Base-by-base conservation (phyloP, 2,797 vertebrate species). In the Gadopsis marmoratus region DNA sequence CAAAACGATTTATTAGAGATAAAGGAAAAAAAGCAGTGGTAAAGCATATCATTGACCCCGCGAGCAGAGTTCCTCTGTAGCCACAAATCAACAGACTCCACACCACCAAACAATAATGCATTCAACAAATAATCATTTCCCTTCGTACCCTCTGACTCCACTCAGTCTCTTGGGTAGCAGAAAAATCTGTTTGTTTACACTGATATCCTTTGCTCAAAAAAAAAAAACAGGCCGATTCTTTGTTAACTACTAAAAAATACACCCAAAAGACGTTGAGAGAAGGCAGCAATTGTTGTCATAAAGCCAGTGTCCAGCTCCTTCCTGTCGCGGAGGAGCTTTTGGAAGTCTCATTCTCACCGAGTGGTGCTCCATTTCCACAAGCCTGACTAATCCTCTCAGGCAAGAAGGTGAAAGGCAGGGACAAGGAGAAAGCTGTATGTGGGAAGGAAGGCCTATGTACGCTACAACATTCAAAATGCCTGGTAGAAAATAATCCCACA, bases 331-430 rank as follows among this genome's bases (percentile, higher is more conserved):
- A 79, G 81, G 80, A 79, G 80, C 77, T 88, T 88, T 86, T 78
- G 78, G 79, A 84, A 84, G 79, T 88, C 79, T 93, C 87, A 90
- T 91, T 88, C 73, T 88, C 66, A 59, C 55, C 47, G 82, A 91
- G 90, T 87, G 86, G 90, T 85, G 89, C 82, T 84, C 87, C 53
- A 23, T 88, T 87, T 94, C 91, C 92, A 91, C 92, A 95, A 94
- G 91, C 89, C 80, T 35, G 78, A 81, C 90, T 94, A 95, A 95
- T 95, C 94, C 93, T 90, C 93, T 92, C 92, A 93, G 90, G 85
- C 85, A 69, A 91, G 83, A 91, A 91, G 91, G 92, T 91, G 91
- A 94, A 95, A 90, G 89, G 81, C 90, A 92, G 89, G 84, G 88
- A 91, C 89, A 88, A 91, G 89, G 85, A 84, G 83, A 82, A 87